phyloP scores from a whole-genome alignment of 2,797 vertebrate genomes.

The Lithobates pipiens region DNA sequence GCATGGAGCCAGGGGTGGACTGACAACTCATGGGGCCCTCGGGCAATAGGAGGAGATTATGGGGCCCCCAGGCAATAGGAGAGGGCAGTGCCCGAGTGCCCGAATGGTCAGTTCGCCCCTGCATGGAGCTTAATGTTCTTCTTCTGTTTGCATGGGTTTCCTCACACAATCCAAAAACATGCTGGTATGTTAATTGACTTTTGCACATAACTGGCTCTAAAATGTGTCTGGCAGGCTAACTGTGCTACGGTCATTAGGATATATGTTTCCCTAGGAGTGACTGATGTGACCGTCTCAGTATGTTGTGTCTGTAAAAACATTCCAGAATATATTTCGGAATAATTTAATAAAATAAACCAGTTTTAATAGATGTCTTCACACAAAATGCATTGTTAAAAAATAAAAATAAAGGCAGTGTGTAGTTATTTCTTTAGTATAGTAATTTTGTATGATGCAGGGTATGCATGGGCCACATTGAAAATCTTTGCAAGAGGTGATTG shows the following conservation, averaged over 20 bases:
- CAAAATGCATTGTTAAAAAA: not conserved
- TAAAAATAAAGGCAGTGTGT: not conserved
- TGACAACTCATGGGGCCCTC: too few species aligned
- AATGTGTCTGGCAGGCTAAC: not conserved
- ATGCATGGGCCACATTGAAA: not conserved
- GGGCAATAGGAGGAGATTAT: too few species aligned
- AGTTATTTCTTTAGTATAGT: not conserved
- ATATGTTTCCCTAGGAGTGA: not conserved
- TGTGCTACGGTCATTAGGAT: not conserved
- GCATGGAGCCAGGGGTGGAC: not conserved
- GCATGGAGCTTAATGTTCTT: not conserved
- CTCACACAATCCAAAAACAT: not conserved
- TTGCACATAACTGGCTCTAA: not conserved
- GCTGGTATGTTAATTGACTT: conserved; percentile 1
- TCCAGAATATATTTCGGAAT: not conserved
- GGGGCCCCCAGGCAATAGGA: too few species aligned
- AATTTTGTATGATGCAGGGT: not conserved
- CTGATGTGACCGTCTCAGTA: not conserved
- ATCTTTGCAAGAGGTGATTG: not conserved
- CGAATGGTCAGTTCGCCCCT: too few species aligned
- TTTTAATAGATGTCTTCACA: not conserved
- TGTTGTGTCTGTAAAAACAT: not conserved
- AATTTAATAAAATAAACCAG: not conserved
- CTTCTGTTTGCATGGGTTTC: not conserved
- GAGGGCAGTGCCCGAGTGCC: too few species aligned